phyloP scores from a whole-genome alignment of 2,113 vertebrate genomes.

The Lophura nycthemera region DNA sequence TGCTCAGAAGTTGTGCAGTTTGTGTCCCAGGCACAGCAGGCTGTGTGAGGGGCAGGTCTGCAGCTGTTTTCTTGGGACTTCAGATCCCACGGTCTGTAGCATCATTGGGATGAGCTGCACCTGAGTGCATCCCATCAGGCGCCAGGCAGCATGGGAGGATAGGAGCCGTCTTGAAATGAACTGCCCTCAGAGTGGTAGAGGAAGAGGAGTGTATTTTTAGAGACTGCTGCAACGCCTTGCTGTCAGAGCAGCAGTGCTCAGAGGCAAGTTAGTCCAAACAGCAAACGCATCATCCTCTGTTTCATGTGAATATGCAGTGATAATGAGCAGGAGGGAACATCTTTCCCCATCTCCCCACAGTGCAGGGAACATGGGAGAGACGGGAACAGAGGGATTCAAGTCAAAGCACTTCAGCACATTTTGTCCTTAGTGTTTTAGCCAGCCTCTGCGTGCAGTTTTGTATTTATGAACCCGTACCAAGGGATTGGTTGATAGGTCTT shows the following conservation, averaged over 20 bases:
- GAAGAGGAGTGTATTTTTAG: background rate
- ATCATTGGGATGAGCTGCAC: background rate
- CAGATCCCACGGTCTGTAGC: accelerated
- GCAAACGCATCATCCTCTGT: background rate
- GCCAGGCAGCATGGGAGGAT: accelerated
- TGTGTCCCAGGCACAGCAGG: background rate
- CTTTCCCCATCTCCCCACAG: accelerated
- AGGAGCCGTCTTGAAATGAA: too few relatives aligned
- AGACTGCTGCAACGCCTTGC: background rate
- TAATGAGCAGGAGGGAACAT: accelerated
- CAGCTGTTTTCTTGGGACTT: accelerated
- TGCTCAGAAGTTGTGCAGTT: background rate
- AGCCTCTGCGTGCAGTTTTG: background rate
- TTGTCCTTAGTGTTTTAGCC: background rate
- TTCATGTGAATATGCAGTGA: background rate
- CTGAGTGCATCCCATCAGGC: accelerated
- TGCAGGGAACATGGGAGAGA: accelerated
- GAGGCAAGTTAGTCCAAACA: background rate
- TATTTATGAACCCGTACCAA: background rate
- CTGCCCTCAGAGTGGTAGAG: background rate
- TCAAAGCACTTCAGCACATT: background rate
- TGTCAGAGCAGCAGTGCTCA: background rate
- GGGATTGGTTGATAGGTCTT: slow-evolving; percentile 53
- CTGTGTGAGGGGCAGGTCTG: background rate
- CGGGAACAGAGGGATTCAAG: background rate